phyloP scores from a whole-genome alignment of 1,140 invertebrate species.

The Melipona quadrifasciata region DNA sequence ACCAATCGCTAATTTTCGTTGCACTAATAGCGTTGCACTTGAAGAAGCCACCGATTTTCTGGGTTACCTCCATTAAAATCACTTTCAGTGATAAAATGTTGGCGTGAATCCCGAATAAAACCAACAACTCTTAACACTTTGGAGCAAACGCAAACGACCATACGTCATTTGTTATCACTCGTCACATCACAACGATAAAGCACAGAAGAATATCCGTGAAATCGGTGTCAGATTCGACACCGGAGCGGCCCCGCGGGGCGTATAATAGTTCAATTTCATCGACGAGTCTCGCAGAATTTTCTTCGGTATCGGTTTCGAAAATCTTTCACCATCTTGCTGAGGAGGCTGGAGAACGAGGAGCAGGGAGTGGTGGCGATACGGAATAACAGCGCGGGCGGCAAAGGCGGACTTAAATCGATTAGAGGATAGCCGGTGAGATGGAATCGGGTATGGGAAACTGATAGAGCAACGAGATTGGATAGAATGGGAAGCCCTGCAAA shows the following conservation, averaged over 20 bases:
- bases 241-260: no score
- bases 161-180: no score
- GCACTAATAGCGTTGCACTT: no score
- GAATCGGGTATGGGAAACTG: slow-evolving; percentile 69
- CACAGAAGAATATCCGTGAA: background rate
- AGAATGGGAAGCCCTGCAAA: slow-evolving; percentile 74
- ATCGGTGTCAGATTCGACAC: background rate
- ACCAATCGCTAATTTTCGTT: no score
- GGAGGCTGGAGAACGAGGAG: no score
- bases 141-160: no score
- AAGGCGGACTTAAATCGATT: slow-evolving; percentile 73
- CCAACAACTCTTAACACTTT: no score
- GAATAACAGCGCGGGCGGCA: slow-evolving; percentile 56
- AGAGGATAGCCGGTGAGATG: slow-evolving; percentile 66
- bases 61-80: no score
- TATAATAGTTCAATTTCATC: no score
- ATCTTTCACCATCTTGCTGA: background rate
- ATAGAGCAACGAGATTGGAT: slow-evolving; percentile 72
- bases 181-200: background rate
- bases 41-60: no score
- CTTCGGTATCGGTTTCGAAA: background rate
- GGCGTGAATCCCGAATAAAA: background rate
- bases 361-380: slow-evolving; percentile 17
- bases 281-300: background rate
- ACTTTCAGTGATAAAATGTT: no score